phyloP scores from a whole-genome alignment of 2,888 invertebrate species.

The Apamea sordens region DNA sequence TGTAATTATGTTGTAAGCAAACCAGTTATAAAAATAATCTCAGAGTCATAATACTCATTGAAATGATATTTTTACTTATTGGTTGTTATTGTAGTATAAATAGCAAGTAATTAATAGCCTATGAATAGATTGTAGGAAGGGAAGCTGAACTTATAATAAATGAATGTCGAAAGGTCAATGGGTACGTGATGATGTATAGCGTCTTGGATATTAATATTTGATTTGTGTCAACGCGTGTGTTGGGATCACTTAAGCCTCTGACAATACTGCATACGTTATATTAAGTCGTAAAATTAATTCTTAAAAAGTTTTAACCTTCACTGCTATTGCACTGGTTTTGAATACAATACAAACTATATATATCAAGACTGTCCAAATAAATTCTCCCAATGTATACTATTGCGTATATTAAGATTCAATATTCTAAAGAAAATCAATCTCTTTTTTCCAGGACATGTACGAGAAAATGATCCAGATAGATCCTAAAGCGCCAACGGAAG shows the following conservation, averaged over 20 bases:
- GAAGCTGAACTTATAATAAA: conserved; percentile 11
- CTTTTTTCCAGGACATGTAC: conserved; percentile 95
- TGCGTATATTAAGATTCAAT: background rate
- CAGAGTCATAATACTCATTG: conserved; percentile 40
- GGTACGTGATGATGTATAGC: conserved; percentile 17
- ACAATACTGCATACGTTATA: background rate
- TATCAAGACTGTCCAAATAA: conserved; percentile 4
- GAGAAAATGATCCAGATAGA: conserved; percentile 99
- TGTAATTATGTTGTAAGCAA: conserved; percentile 56
- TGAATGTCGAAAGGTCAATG: conserved; percentile 25
- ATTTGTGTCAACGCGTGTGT: conserved; percentile 11
- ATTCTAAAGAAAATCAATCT: conserved; percentile 29
- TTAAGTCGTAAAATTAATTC: background rate
- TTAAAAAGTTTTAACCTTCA: conserved; percentile 8
- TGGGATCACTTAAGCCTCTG: background rate
- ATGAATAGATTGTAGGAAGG: conserved; percentile 52
- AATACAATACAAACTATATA: background rate
- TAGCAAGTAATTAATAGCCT: conserved; percentile 42
- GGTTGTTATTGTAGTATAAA: conserved; percentile 45
- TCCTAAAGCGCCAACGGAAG: conserved; percentile 95
- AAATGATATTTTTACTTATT: conserved; percentile 50
- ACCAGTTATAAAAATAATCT: conserved; percentile 57
- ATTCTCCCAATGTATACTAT: background rate
- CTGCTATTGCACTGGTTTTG: background rate
- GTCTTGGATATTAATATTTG: conserved; percentile 26